These are phyloP conservation scores for Oryctes rhinoceros DNA, from an alignment of 1,140 invertebrate species.

Conservation along the genomic window DNA sequence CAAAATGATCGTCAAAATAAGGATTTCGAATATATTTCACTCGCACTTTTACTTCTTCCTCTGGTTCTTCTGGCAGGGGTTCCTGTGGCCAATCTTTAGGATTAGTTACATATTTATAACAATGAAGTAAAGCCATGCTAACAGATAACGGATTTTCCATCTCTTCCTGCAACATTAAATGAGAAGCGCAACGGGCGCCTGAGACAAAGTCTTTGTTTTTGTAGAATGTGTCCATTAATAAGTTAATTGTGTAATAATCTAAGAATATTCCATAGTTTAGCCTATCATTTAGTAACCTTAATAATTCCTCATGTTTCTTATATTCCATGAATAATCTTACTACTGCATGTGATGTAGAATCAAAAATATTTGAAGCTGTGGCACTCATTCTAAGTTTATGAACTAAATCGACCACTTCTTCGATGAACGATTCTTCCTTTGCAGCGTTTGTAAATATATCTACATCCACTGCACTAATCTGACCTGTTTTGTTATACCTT, in stretches of 20 bases:
- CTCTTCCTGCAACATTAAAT: constrained; percentile 92
- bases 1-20: constrained; percentile 88
- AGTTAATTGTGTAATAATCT: constrained; percentile 79
- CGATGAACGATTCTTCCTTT: constrained; percentile 63
- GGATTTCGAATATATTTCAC: constrained; percentile 82
- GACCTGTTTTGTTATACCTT: constrained; percentile 64
- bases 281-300: constrained; percentile 80
- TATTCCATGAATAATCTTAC: constrained; percentile 73
- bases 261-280: constrained; percentile 90
- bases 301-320: constrained; percentile 68
- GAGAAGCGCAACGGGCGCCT: constrained; percentile 79
- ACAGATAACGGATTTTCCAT: constrained; percentile 75
- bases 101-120: constrained; percentile 76
- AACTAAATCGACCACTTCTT: constrained; percentile 75
- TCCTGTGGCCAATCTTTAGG: constrained; percentile 65
- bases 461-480: constrained; percentile 74
- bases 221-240: constrained; percentile 84
- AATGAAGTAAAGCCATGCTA: constrained; percentile 76
- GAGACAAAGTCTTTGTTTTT: constrained; percentile 72
- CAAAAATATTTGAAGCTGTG: constrained; percentile 73
- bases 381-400: constrained; percentile 75
- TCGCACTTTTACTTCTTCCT: constrained; percentile 79
- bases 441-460: constrained; percentile 77
- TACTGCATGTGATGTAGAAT: constrained; percentile 84
- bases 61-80: constrained; percentile 59